phyloP scores from a whole-genome alignment of 2,797 vertebrate genomes.

The Smutsia temminckii region DNA sequence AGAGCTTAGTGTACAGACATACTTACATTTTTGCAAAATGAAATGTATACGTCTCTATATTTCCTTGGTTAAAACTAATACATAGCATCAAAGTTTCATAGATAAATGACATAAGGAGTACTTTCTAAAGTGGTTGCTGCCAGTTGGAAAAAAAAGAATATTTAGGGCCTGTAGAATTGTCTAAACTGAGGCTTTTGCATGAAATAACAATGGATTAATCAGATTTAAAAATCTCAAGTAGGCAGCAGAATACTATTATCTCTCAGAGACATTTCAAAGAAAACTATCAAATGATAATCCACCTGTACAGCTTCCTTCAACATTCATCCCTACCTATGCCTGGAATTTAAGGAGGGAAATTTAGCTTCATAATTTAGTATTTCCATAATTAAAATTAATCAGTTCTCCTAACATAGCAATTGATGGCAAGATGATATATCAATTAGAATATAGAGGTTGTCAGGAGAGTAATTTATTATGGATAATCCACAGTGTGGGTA shows the following conservation, averaged over 20 bases:
- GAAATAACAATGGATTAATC: not conserved
- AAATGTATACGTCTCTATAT: not conserved
- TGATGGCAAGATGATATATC: not conserved
- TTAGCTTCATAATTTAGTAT: not conserved
- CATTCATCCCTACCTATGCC: not conserved
- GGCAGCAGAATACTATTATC: not conserved
- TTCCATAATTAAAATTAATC: slow-evolving; percentile 8
- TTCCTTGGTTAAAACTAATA: slow-evolving; percentile 7
- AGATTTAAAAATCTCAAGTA: not conserved
- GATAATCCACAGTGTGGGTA: not conserved
- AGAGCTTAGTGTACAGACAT: not conserved
- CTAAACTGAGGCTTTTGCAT: not conserved
- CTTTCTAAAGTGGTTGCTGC: not conserved
- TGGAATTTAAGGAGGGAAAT: not conserved
- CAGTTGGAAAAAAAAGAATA: not conserved
- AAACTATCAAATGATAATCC: not conserved
- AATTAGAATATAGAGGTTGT: not conserved
- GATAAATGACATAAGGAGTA: not conserved
- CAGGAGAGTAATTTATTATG: not conserved
- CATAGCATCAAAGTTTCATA: not conserved
- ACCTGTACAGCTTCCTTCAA: not conserved
- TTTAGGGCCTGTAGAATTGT: not conserved
- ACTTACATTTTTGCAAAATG: not conserved
- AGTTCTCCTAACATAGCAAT: not conserved
- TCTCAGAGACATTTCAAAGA: not conserved